Evolutionary conservation across 2,797 vertebrate genomes (phyloP), one percentile per base, ranked within the genome.

Genomic region (Buceros bicornis): DNA sequence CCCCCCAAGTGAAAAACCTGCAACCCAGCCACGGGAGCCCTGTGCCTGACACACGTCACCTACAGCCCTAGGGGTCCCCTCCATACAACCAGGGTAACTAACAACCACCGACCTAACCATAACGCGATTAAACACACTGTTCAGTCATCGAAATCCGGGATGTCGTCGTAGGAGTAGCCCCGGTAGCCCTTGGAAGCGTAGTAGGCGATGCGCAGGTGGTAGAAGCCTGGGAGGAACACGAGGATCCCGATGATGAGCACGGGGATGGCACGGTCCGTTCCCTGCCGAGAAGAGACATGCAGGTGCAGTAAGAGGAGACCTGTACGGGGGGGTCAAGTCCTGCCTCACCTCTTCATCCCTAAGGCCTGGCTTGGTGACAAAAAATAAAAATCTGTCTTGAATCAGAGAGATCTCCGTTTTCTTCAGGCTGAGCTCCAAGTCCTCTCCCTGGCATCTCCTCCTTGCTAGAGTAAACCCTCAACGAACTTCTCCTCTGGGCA

Each of bases 141-240:
- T 98, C 98, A 99, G 92, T 99, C 99, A 86, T 99, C 99, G 56
- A 99, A 99, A 95, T 99, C 99, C 4, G 99, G 99, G 93, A 99
- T 99, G 94, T 99, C 99, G 7, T 99, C 99, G 1, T 99, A 99
- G 95, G 99, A 99, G 94, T 99, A 99, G 51, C 99, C 99, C 4
- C 98, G 98, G 97, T 99, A 99, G 95, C 99, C 99, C 95, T 98
- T 99, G 74, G 98, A 99, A 58, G 99, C 99, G 37, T 99, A 99
- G 97, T 99, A 99, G 22, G 99, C 99, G 47, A 99, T 99, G 73
- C 99, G 98, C 67, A 99, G 97, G 94, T 99, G 99, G 97, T 99
- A 99, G 94, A 99, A 99, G 76, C 99, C 99, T 0, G 99, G 99
- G 70, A 99, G 98, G 95, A 99, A 99, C 71, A 99, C 99, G 3